A percentile compares a stretch with the other conserved stretches of the same genome.
Conservation (phyloP, 1,140 invertebrate species). For the Drosophila orena region DNA sequence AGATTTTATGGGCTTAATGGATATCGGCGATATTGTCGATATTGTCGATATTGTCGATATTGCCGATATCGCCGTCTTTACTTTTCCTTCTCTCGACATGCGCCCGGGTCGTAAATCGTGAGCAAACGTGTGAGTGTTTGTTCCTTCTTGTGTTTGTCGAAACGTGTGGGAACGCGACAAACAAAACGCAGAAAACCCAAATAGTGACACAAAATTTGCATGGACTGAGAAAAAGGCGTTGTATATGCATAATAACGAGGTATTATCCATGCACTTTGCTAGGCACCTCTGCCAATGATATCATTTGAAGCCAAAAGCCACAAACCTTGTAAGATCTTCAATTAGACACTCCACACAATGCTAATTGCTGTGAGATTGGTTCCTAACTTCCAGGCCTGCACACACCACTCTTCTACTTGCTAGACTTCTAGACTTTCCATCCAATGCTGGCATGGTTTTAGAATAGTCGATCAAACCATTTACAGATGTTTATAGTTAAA, state of each 20-base stretch:
- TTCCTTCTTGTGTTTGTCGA: constrained; percentile 41
- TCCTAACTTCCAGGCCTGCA: not conserved
- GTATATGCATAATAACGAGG: no score
- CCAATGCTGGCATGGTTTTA: constrained; percentile 27
- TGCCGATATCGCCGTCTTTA: constrained; percentile 42
- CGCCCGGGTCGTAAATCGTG: constrained; percentile 71
- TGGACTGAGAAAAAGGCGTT: no score
- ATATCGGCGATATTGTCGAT: constrained; percentile 78
- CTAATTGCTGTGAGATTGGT: constrained; percentile 69
- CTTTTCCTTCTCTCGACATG: constrained; percentile 42
- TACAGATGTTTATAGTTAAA: constrained; percentile 66
- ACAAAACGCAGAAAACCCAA: not conserved
- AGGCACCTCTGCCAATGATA: no score
- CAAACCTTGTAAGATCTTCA: not conserved
- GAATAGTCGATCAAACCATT: constrained; percentile 61
- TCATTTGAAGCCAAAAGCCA: no score
- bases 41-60: constrained; percentile 66
- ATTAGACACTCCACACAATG: constrained; percentile 24
- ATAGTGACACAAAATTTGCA: constrained; percentile 6
- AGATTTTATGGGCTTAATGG: constrained; percentile 84
- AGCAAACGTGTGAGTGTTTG: constrained; percentile 47
- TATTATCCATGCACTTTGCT: no score
- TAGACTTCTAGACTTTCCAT: constrained; percentile 61
- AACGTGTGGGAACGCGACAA: no score
- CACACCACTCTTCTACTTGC: constrained; percentile 15